Evolutionary conservation across 2,888 invertebrate genomes (phyloP).

Genomic region (Rambutsinella grinnellia): DNA sequence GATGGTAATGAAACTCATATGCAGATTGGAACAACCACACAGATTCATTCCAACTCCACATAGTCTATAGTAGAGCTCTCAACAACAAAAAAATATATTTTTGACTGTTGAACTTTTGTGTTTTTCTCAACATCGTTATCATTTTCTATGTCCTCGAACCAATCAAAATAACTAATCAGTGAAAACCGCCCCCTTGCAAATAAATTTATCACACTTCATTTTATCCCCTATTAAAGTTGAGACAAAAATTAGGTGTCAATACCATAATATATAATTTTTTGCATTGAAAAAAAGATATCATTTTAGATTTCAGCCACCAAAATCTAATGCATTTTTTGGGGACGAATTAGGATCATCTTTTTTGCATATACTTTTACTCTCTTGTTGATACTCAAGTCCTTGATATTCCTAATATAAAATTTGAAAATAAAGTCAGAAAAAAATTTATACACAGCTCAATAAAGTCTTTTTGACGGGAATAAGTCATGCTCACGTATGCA

Average conservation of each 20-base stretch:
- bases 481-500: not conserved
- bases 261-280: slow-evolving; percentile 54
- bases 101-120: not conserved
- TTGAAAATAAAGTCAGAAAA: no score
- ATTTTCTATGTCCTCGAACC: slow-evolving; percentile 25
- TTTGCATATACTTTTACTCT: no score
- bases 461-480: no score
- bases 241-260: slow-evolving; percentile 57
- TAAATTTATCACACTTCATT: slow-evolving; percentile 54
- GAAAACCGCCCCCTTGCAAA: slow-evolving; percentile 50
- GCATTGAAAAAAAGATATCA: no score
- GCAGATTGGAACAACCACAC: not conserved
- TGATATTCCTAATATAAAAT: no score
- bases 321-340: no score
- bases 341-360: no score
- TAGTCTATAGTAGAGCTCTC: slow-evolving; percentile 3
- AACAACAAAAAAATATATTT: not conserved
- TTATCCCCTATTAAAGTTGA: slow-evolving; percentile 46
- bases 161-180: slow-evolving; percentile 51
- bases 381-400: no score
- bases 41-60: not conserved
- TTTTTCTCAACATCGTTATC: not conserved
- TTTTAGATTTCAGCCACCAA: no score
- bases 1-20: no score
- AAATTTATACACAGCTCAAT: no score